A percentile compares a stretch with the other conserved stretches of the same genome.
Evolutionary conservation across 2,113 vertebrate species (phyloP).

Genomic region (Polypterus senegalus): DNA sequence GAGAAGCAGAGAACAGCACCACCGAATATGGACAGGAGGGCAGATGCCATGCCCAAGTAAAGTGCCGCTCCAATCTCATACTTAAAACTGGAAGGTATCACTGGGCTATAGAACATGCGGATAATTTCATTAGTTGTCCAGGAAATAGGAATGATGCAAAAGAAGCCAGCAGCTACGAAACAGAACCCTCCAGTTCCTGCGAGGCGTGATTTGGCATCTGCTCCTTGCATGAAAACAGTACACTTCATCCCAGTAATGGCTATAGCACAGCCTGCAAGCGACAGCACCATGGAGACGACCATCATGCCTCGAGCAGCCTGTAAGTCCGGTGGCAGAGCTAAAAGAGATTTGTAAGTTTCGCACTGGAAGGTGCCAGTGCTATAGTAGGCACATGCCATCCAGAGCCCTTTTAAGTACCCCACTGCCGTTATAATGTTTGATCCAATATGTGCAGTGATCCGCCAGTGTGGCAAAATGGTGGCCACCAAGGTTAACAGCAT

Average conservation of each 20-base stretch:
- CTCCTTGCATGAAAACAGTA: conserved; percentile 69
- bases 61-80: conserved; percentile 82
- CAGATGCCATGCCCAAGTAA: conserved; percentile 73
- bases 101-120: conserved; percentile 68
- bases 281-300: conserved; percentile 76
- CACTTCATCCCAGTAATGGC: conserved; percentile 78
- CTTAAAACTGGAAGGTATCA: conserved; percentile 67
- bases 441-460: conserved; percentile 72
- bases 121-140: conserved; percentile 89
- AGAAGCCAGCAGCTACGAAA: conserved; percentile 67
- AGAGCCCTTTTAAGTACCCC: conserved; percentile 76
- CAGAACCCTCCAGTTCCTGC: conserved; percentile 54
- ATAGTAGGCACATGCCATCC: conserved; percentile 91
- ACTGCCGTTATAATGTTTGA: conserved; percentile 84
- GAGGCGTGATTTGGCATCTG: conserved; percentile 55
- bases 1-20: conserved; percentile 74
- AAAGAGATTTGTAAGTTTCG: conserved; percentile 86
- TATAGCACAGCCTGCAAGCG: conserved; percentile 54
- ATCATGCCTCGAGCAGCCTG: conserved; percentile 85
- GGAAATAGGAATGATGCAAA: conserved; percentile 71
- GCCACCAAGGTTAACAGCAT: conserved; percentile 65
- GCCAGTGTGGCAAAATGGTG: conserved; percentile 81
- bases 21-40: conserved; percentile 65
- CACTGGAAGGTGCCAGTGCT: conserved; percentile 93
- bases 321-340: conserved; percentile 66